Percentiles rank a stretch among this genome's conserved stretches.
phyloP scores from a whole-genome alignment of 2,113 vertebrate species.

The Tetraodon nigroviridis region DNA sequence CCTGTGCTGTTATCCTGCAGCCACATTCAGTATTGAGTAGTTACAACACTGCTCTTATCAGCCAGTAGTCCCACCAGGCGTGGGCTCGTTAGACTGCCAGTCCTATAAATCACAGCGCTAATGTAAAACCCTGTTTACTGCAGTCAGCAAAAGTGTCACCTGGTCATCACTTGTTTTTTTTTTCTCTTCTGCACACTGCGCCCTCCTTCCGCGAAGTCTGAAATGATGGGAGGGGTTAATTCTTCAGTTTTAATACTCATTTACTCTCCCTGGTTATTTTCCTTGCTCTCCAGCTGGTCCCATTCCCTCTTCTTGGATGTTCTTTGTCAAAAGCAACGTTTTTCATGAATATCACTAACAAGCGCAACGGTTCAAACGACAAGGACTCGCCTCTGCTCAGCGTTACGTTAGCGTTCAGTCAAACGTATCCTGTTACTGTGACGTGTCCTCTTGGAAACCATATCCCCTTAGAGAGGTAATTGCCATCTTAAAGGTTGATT shows the following conservation, averaged over 20 bases:
- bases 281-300: conserved; percentile 6
- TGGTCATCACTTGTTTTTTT: conserved; percentile 31
- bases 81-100: background rate
- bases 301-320: conserved; percentile 27
- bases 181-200: conserved; percentile 21
- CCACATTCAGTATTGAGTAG: conserved; percentile 18
- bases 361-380: conserved; percentile 43
- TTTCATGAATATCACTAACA: conserved; percentile 37
- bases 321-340: conserved; percentile 45
- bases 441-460: conserved; percentile 34
- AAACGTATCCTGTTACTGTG: conserved; percentile 37
- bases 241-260: conserved; percentile 18
- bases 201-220: conserved; percentile 27
- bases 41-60: conserved; percentile 16
- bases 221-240: conserved; percentile 19
- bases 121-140: conserved; percentile 32
- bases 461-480: conserved; percentile 22
- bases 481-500: conserved; percentile 28
- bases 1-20: conserved; percentile 22
- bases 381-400: conserved; percentile 32
- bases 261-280: background rate
- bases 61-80: conserved; percentile 9
- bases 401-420: conserved; percentile 49
- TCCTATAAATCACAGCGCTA: conserved; percentile 35
- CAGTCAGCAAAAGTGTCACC: conserved; percentile 29